Conservation (phyloP, 2,888 invertebrate species). For the Eumerus sabulonum region DNA sequence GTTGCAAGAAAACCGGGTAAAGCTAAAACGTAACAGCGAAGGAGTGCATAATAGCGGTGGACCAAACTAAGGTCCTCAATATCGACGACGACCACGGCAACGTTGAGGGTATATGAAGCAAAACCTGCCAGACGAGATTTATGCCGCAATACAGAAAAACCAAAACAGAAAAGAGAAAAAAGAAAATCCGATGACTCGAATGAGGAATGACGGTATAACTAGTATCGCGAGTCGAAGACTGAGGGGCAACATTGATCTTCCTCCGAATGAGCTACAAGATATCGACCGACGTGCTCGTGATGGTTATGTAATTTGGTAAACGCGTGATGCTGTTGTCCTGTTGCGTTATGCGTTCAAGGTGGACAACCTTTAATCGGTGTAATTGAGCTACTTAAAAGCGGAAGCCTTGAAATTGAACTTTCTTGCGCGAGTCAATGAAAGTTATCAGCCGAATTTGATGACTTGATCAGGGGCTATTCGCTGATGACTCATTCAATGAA, state of each 20-base stretch:
- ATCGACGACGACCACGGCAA: slow-evolving; percentile 19
- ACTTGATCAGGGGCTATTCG: too few relatives aligned
- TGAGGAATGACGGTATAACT: slow-evolving; percentile 29
- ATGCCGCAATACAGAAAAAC: slow-evolving; percentile 54
- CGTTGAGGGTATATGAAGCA: slow-evolving; percentile 25
- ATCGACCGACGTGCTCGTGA: slow-evolving; percentile 29
- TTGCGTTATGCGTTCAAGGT: slow-evolving; percentile 62
- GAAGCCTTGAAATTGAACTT: slow-evolving; percentile 22
- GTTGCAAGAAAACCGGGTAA: slow-evolving; percentile 49
- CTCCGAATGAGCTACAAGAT: slow-evolving; percentile 2
- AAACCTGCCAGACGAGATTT: slow-evolving; percentile 66
- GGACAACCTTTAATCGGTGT: slow-evolving; percentile 45
- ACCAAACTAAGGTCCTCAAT: slow-evolving; percentile 28
- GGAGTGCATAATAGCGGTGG: slow-evolving; percentile 51
- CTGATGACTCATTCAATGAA: too few relatives aligned
- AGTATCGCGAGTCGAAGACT: slow-evolving; percentile 3
- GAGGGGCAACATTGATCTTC: slow-evolving; percentile 48
- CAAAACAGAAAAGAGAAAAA: too few relatives aligned
- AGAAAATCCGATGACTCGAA: background rate
- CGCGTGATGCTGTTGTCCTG: slow-evolving; percentile 32
- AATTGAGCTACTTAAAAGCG: slow-evolving; percentile 40
- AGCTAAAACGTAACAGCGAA: slow-evolving; percentile 13
- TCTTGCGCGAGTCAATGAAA: slow-evolving; percentile 8
- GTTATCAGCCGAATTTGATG: too few relatives aligned
- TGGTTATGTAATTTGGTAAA: slow-evolving; percentile 62